Evolutionary conservation across 1,140 invertebrate species (phyloP).

Genomic region (Cyclina sinensis): DNA sequence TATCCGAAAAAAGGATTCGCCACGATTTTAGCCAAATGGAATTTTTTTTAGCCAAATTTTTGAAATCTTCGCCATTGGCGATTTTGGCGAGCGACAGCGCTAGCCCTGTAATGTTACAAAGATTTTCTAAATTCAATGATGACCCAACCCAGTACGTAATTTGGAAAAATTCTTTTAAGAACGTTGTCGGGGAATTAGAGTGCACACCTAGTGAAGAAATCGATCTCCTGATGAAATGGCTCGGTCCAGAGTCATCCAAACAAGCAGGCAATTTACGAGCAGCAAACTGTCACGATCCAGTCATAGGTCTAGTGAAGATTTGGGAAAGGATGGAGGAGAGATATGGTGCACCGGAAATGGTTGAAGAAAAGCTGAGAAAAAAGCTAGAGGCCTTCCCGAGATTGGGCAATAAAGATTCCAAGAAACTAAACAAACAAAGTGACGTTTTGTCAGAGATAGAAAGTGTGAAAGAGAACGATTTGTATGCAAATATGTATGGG

Average conservation of each 20-base stretch:
- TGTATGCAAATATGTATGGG: background rate
- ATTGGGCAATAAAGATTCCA: conserved; percentile 3
- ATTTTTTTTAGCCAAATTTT: too few species aligned
- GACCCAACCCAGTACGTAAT: conserved; percentile 7
- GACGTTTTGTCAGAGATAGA: conserved; percentile 52
- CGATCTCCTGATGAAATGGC: conserved; percentile 56
- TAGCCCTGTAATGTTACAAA: too few species aligned
- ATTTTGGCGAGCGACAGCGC: too few species aligned
- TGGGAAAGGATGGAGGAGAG: conserved; percentile 60
- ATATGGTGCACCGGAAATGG: conserved; percentile 47
- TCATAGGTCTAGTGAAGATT: background rate
- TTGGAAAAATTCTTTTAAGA: conserved; percentile 25
- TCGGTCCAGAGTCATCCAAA: conserved; percentile 35
- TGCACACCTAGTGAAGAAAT: conserved; percentile 37
- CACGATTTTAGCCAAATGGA: too few species aligned
- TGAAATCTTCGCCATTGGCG: too few species aligned
- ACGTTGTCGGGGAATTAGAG: conserved; percentile 14
- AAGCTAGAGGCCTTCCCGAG: conserved; percentile 6
- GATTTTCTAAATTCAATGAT: background rate
- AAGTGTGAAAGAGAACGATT: conserved; percentile 29
- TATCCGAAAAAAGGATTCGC: too few species aligned
- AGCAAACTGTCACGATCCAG: background rate
- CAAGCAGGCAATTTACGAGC: background rate
- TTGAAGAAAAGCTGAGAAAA: conserved; percentile 9
- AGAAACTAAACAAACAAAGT: conserved; percentile 17